phyloP scores from a whole-genome alignment of 2,888 invertebrate species.

The Melikaiella ostensackeni region DNA sequence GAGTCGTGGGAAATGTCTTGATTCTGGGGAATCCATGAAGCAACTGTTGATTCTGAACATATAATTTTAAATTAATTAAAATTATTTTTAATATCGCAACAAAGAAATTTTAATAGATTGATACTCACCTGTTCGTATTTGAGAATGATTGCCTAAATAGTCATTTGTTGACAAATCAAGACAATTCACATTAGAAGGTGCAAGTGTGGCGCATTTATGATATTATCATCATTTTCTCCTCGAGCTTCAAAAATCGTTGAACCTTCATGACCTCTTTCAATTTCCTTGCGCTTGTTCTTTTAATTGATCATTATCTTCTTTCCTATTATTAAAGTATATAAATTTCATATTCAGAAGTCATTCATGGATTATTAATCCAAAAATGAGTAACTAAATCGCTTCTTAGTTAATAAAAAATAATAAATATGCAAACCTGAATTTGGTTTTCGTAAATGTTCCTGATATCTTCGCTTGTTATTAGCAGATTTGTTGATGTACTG shows the following conservation, averaged over 20 bases:
- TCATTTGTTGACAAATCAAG: neutral
- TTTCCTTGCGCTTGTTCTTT: neutral
- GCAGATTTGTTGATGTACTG: neutral
- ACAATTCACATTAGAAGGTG: too few relatives aligned
- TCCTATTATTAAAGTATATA: neutral
- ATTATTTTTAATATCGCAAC: too few relatives aligned
- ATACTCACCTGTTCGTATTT: too few relatives aligned
- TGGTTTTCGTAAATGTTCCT: neutral
- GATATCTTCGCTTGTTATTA: neutral
- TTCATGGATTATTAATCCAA: neutral
- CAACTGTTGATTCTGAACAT: too few relatives aligned
- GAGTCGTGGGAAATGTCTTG: too few relatives aligned
- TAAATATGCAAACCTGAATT: neutral
- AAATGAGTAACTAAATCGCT: neutral
- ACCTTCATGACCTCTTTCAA: neutral
- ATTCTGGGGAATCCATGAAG: too few relatives aligned
- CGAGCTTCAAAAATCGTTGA: neutral
- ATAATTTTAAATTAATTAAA: too few relatives aligned
- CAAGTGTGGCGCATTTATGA: too few relatives aligned
- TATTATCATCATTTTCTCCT: neutral
- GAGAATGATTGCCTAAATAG: neutral
- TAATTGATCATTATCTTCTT: neutral
- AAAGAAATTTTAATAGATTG: too few relatives aligned
- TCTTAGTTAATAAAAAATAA: neutral
- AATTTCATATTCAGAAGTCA: neutral